Base-by-base conservation (phyloP, 2,113 vertebrate species). In the Macquaria ambigua region DNA sequence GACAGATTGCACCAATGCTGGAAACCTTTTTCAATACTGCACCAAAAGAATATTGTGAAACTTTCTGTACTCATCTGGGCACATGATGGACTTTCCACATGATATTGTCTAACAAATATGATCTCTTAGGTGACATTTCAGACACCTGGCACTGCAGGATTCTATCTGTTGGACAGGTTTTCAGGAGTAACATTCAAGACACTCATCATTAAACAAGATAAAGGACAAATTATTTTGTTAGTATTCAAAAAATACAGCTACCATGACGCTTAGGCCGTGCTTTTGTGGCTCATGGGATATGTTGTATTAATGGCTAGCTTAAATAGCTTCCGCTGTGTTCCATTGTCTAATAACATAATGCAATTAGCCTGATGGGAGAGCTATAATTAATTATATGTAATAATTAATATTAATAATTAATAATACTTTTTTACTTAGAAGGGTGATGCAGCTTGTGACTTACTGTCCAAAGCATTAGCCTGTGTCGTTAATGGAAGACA, bases 291-390 rank as follows among this genome's bases (percentile, higher is more conserved):
- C 52, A 41, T 61, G 53, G 23, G 34, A 73, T 59, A 21, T 46
- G n/a, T 46, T 61, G 55, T 46, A 46, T 16, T 31, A 28, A 74
- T 58, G n/a, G 50, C 28, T 53, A 37, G 69, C 39, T 59, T 74
- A 3, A 58, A 25, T 39, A 25, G 53, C 37, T 58, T 43, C 21
- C 23, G 4, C 53, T 9, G 7, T 25, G 69, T 39, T 16, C 21
- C n/a, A 68, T 43, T n/a, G 41, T 68, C 15, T 48, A 31, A 20
- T 43, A 69, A 58, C 23, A 39, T 73, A 58, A 73, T 73, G 31
- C 55, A 21, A 39, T 39, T 72, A 72, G 28, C 8, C 39, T 43
- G 6, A 43, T 67, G 12, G 12, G 14, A 18, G 50, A 20, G 50
- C 18, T 21, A 52, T 48, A 48, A 48, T 48, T 48, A 48, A 48